Evolutionary conservation across 23 tunicate genomes (phyloP).

Genomic region (Halocynthia roretzi): DNA sequence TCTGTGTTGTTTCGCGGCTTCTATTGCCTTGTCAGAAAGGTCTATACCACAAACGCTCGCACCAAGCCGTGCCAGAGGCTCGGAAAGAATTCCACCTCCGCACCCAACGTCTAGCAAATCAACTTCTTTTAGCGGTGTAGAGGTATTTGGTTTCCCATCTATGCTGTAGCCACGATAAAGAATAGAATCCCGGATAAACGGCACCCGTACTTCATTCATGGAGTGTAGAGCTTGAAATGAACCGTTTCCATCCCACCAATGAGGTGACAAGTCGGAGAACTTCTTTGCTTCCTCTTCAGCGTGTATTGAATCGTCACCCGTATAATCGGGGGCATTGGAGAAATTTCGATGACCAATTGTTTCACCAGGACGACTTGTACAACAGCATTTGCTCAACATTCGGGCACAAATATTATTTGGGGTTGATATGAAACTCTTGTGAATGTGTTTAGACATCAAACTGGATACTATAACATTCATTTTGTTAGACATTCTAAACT

Average conservation of each 20-base stretch:
- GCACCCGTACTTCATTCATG: slow-evolving; percentile 82
- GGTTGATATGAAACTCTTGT: too few species aligned
- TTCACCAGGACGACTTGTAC: not conserved
- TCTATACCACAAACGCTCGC: slow-evolving; percentile 90
- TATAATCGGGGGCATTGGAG: not conserved
- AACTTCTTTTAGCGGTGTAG: slow-evolving; percentile 61
- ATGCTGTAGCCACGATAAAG: slow-evolving; percentile 49
- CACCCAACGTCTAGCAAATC: slow-evolving; percentile 93
- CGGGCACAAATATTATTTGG: not conserved
- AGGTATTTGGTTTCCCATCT: not conserved
- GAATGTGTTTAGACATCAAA: too few species aligned
- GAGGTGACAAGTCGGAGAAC: slow-evolving; percentile 3
- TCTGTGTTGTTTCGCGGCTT: slow-evolving; percentile 67
- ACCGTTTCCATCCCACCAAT: slow-evolving; percentile 85
- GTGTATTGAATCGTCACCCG: not conserved
- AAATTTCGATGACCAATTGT: not conserved
- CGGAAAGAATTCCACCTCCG: slow-evolving; percentile 94
- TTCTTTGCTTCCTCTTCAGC: slow-evolving; percentile 6
- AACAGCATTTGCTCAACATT: not conserved
- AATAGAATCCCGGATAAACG: slow-evolving; percentile 82
- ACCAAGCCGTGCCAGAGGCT: slow-evolving; percentile 86
- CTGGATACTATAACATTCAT: too few species aligned
- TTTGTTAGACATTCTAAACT: too few species aligned
- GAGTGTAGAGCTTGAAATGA: slow-evolving; percentile 68
- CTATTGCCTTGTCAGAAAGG: slow-evolving; percentile 38